phyloP scores from a whole-genome alignment of 1,140 invertebrate genomes.

The Drosophila bifasciata region DNA sequence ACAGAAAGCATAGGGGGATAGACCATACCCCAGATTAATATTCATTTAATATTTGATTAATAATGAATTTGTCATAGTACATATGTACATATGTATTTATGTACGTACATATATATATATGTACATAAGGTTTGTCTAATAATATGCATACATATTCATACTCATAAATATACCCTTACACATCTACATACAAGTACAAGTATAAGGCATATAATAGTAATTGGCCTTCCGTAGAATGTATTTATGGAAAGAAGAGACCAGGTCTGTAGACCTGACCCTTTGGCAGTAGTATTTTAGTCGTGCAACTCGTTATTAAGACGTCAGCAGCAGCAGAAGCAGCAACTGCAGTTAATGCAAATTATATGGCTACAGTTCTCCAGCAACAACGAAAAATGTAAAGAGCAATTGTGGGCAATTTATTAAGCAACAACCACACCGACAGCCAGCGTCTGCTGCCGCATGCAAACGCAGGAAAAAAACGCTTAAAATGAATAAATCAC shows the following conservation, averaged over 20 bases:
- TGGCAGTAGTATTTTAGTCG: constrained; percentile 1
- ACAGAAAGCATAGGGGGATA: too few species aligned
- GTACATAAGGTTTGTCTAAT: too few species aligned
- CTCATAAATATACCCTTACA: too few species aligned
- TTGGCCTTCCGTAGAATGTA: background rate
- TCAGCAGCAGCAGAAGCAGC: constrained; percentile 5
- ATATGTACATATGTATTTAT: too few species aligned
- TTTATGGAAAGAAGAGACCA: background rate
- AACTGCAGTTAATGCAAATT: constrained; percentile 56
- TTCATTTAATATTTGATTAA: too few species aligned
- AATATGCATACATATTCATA: too few species aligned
- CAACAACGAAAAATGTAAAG: constrained; percentile 29
- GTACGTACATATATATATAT: too few species aligned
- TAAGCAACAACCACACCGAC: constrained; percentile 24
- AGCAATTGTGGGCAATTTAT: constrained; percentile 60
- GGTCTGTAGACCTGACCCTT: constrained; percentile 4
- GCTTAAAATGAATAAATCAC: constrained; percentile 58
- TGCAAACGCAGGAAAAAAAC: constrained; percentile 35
- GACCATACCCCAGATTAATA: too few species aligned
- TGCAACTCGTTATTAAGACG: constrained; percentile 22
- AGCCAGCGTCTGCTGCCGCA: constrained; percentile 30
- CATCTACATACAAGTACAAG: too few species aligned
- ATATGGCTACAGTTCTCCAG: constrained; percentile 31
- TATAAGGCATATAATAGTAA: too few species aligned
- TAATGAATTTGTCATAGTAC: too few species aligned